These are phyloP conservation scores for Zophobas morio DNA, from an alignment of 1,140 invertebrate species.

Conservation along the genomic window DNA sequence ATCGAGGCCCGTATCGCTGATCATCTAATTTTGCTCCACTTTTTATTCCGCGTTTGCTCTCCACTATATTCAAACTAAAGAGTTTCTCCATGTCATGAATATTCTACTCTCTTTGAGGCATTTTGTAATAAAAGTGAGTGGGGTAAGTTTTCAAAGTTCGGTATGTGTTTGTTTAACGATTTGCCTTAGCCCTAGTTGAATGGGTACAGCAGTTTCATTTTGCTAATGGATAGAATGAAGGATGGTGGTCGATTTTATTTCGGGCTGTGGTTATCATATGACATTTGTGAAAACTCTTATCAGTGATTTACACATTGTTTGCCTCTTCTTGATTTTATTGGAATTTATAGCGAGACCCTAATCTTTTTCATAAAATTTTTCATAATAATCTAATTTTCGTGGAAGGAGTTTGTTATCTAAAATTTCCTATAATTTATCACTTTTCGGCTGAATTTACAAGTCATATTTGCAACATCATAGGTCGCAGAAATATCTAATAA, in stretches of 20 bases:
- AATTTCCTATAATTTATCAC: not conserved
- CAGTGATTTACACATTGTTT: constrained; percentile 30
- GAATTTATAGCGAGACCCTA: not conserved
- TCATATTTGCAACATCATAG: too few relatives aligned
- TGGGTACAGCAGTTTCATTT: constrained; percentile 50
- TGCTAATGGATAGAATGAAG: constrained; percentile 51
- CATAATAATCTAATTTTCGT: too few relatives aligned
- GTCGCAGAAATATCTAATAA: too few relatives aligned
- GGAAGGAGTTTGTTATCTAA: not conserved
- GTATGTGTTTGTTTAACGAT: constrained; percentile 35
- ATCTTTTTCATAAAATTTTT: not conserved
- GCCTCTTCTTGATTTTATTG: constrained; percentile 11
- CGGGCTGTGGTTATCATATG: constrained; percentile 27
- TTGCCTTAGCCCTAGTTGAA: constrained; percentile 36
- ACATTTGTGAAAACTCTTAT: constrained; percentile 32
- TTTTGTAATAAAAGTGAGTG: constrained; percentile 25
- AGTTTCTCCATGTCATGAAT: constrained; percentile 34
- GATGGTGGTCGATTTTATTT: constrained; percentile 32
- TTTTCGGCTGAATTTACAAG: too few relatives aligned
- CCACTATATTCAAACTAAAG: constrained; percentile 23
- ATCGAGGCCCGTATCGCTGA: constrained; percentile 39
- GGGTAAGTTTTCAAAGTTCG: constrained; percentile 22
- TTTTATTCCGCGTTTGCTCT: constrained; percentile 5
- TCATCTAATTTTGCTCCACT: constrained; percentile 23
- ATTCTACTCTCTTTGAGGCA: constrained; percentile 15